These are phyloP conservation scores for Choreutis nemorana DNA, from an alignment of 2,888 invertebrate genomes.

Conservation along the genomic window DNA sequence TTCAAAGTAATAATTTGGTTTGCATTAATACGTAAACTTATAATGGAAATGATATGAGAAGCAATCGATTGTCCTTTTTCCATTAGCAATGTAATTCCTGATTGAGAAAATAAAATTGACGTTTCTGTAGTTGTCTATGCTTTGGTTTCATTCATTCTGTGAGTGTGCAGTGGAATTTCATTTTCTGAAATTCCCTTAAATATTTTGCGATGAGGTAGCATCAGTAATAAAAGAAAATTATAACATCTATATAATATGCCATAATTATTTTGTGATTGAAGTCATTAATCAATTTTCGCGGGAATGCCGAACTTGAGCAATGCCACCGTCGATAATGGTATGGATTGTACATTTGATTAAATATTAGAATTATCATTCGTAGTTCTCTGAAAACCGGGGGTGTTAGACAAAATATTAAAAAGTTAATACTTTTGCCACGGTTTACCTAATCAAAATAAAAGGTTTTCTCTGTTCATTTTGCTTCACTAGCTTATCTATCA, in stretches of 20 bases:
- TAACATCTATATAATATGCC: conserved; percentile 52
- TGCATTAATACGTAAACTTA: too few species aligned
- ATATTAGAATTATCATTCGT: too few species aligned
- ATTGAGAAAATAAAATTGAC: conserved; percentile 12
- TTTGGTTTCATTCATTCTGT: conserved; percentile 22
- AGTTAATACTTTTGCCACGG: too few species aligned
- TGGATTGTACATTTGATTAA: conserved; percentile 23
- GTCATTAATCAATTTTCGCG: conserved; percentile 30
- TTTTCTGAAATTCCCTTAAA: conserved; percentile 21
- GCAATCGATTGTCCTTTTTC: too few species aligned
- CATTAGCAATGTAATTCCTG: too few species aligned
- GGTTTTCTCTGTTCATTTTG: too few species aligned
- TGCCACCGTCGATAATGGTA: conserved; percentile 52
- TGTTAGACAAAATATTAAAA: too few species aligned
- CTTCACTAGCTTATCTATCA: too few species aligned
- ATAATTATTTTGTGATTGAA: conserved; percentile 44
- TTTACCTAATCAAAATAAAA: too few species aligned
- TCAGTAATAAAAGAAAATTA: conserved; percentile 23
- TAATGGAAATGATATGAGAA: too few species aligned
- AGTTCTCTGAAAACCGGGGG: too few species aligned
- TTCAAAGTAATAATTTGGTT: too few species aligned
- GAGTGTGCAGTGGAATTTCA: conserved; percentile 29
- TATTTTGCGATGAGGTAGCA: conserved; percentile 55
- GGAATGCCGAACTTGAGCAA: conserved; percentile 58
- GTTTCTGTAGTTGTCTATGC: conserved; percentile 17